Conservation (phyloP, 2,113 vertebrate species). For the Larimichthys polyactis region DNA sequence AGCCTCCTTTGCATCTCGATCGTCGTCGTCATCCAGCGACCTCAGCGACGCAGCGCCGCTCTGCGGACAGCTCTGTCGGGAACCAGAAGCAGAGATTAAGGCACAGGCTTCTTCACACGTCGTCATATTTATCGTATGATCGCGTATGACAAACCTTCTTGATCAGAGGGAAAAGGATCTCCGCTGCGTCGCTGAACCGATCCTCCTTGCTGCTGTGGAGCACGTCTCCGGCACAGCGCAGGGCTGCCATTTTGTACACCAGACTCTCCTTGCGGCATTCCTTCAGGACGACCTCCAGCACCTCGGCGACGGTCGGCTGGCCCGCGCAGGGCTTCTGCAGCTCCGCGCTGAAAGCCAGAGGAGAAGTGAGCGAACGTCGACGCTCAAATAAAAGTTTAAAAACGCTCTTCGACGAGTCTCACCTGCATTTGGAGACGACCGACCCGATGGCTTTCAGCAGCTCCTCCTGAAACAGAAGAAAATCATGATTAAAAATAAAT, state of each 20-base stretch:
- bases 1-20: constrained; percentile 87
- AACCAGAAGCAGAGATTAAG: neutral
- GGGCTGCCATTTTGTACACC: constrained; percentile 92
- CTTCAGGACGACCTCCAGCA: constrained; percentile 91
- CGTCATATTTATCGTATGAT: too few relatives aligned
- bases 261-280: constrained; percentile 94
- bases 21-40: constrained; percentile 80
- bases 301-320: constrained; percentile 88
- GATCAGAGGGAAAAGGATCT: constrained; percentile 93
- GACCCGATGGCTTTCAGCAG: constrained; percentile 94
- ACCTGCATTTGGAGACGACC: constrained; percentile 93
- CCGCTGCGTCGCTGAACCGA: constrained; percentile 89
- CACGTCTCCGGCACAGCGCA: constrained; percentile 88
- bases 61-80: constrained; percentile 86
- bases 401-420: constrained; percentile 14
- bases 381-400: neutral
- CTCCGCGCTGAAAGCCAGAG: constrained; percentile 76
- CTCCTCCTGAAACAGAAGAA: constrained; percentile 88
- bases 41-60: constrained; percentile 74
- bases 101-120: neutral
- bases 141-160: constrained; percentile 87
- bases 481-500: neutral
- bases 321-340: constrained; percentile 87
- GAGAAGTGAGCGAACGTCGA: neutral
- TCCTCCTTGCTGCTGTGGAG: constrained; percentile 91